Percentiles rank a stretch among this genome's conserved stretches.
Conservation (phyloP, 2,888 invertebrate genomes). For the Agonopterix subpropinquella region DNA sequence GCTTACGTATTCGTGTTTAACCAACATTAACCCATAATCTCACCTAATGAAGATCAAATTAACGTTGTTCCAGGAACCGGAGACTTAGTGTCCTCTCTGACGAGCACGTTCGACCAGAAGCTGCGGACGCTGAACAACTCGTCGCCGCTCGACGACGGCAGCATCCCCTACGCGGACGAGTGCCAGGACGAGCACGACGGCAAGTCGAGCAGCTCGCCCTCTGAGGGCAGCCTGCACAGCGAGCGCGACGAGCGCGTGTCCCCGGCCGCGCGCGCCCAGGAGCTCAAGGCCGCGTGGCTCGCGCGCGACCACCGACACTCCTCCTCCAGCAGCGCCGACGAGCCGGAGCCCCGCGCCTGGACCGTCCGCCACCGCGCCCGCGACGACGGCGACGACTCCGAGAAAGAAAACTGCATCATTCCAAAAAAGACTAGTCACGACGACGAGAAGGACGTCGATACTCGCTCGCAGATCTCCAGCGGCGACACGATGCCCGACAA, state of each 20-base stretch:
- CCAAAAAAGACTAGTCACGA: slow-evolving; percentile 21
- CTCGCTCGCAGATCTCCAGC: slow-evolving; percentile 76
- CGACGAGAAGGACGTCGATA: slow-evolving; percentile 87
- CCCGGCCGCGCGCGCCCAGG: slow-evolving; percentile 46
- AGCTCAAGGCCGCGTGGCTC: slow-evolving; percentile 65
- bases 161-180: slow-evolving; percentile 84
- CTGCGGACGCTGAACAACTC: slow-evolving; percentile 83
- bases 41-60: slow-evolving; percentile 13
- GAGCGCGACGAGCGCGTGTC: slow-evolving; percentile 28
- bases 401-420: slow-evolving; percentile 54
- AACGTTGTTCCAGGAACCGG: slow-evolving; percentile 82
- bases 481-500: slow-evolving; percentile 54
- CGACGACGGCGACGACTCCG: slow-evolving; percentile 52
- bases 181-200: slow-evolving; percentile 74
- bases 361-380: slow-evolving; percentile 22
- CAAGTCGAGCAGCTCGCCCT: slow-evolving; percentile 47
- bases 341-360: slow-evolving; percentile 26
- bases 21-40: slow-evolving; percentile 6
- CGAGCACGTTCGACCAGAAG: slow-evolving; percentile 90
- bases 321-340: slow-evolving; percentile 49
- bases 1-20: slow-evolving; percentile 43
- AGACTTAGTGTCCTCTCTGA: slow-evolving; percentile 87
- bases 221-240: slow-evolving; percentile 37
- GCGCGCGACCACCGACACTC: slow-evolving; percentile 58
- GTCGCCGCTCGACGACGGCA: slow-evolving; percentile 79